Evolutionary conservation across 1,140 invertebrate species (phyloP).

Genomic region (Hydropsyche tenuis): DNA sequence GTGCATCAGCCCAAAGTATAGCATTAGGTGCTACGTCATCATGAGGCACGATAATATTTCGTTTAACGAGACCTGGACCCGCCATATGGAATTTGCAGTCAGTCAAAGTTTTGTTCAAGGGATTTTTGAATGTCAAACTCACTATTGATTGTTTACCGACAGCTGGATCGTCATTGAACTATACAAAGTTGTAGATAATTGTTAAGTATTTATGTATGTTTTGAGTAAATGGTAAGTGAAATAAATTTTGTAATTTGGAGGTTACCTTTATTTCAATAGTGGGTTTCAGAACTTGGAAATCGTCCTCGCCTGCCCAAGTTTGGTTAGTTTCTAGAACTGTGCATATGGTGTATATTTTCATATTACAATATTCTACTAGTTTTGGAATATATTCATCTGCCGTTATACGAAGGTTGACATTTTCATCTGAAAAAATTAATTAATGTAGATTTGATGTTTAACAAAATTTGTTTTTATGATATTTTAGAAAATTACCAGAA

Average conservation of each 20-base stretch:
- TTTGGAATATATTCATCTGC: slow-evolving; percentile 74
- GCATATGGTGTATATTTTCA: slow-evolving; percentile 75
- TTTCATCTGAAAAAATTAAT: slow-evolving; percentile 63
- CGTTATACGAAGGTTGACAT: slow-evolving; percentile 65
- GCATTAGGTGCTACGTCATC: slow-evolving; percentile 64
- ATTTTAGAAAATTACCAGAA: slow-evolving; percentile 63
- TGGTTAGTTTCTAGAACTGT: slow-evolving; percentile 75
- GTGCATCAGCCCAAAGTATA: slow-evolving; percentile 61
- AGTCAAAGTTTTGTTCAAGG: slow-evolving; percentile 67
- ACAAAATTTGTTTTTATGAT: slow-evolving; percentile 34
- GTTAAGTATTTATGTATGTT: neutral
- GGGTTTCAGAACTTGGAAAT: slow-evolving; percentile 76
- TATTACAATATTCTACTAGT: slow-evolving; percentile 76
- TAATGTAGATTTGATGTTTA: neutral
- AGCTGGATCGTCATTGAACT: slow-evolving; percentile 66
- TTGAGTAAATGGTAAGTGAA: neutral
- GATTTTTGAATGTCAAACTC: slow-evolving; percentile 72
- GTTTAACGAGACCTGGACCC: slow-evolving; percentile 68
- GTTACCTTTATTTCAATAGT: slow-evolving; percentile 69
- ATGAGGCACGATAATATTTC: slow-evolving; percentile 63
- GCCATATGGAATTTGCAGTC: slow-evolving; percentile 73
- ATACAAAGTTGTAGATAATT: slow-evolving; percentile 32
- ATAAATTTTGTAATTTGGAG: neutral
- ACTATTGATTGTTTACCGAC: slow-evolving; percentile 65
- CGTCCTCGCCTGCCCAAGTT: slow-evolving; percentile 77